Conservation (phyloP, 2,797 vertebrate species). For the Ctenochaetus hawaiiensis region DNA sequence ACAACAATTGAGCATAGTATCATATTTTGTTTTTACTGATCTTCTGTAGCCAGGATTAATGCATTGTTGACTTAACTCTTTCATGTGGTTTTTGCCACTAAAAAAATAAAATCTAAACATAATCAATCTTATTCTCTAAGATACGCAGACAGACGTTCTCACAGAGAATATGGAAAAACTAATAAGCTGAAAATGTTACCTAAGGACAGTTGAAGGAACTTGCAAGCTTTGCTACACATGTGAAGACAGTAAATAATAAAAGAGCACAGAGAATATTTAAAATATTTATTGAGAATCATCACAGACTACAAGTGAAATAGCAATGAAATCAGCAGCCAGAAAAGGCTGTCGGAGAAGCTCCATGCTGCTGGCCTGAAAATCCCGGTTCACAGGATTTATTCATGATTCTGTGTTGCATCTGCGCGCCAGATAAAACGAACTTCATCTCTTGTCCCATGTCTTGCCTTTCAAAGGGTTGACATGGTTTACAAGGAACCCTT, state of each 20-base stretch:
- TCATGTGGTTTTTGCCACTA: too few relatives aligned
- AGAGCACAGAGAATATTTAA: slow-evolving; percentile 35
- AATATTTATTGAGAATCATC: slow-evolving; percentile 67
- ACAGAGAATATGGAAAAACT: too few relatives aligned
- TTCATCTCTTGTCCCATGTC: neutral
- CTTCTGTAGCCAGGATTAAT: neutral
- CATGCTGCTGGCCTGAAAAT: slow-evolving; percentile 11
- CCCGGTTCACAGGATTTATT: slow-evolving; percentile 22
- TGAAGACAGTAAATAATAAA: neutral
- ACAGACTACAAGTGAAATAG: slow-evolving; percentile 51
- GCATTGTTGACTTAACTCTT: neutral
- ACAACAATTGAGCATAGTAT: too few relatives aligned
- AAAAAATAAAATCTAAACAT: too few relatives aligned
- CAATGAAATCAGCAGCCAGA: slow-evolving; percentile 32
- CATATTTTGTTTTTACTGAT: too few relatives aligned
- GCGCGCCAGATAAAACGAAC: neutral
- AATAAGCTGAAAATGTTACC: too few relatives aligned
- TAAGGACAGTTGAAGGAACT: neutral
- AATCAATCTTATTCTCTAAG: too few relatives aligned
- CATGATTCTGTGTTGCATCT: neutral
- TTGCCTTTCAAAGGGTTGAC: slow-evolving; percentile 16
- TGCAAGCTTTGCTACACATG: neutral
- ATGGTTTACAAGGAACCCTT: slow-evolving; percentile 7
- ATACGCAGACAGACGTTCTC: too few relatives aligned
- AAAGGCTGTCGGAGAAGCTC: neutral